Base-by-base conservation (phyloP, 2,888 invertebrate species). In the Hemicrepidius hirtus region DNA sequence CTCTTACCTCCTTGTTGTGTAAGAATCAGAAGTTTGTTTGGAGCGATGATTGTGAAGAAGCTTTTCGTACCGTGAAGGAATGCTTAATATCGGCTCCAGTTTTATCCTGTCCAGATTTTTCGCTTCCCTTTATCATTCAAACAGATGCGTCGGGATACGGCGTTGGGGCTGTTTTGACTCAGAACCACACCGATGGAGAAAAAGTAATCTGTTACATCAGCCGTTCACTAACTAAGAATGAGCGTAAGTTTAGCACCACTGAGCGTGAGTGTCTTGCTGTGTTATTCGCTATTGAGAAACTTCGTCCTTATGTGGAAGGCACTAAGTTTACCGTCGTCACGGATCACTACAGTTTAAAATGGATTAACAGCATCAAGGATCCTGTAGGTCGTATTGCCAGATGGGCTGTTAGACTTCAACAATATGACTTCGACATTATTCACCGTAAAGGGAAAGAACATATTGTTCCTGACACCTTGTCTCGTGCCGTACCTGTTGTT, bases 271-370 rank as follows among this genome's bases (percentile, higher is more conserved):
- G 67, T 53, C 40, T 75, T 0, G 67, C 76, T 0, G 70, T 76
- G 1, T 49, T 77, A 1, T 72, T 65, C 6, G 44, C 66, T 4
- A 41, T 66, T 0, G 64, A 68, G 32, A 67, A 75, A 24, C 64
- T 75, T 13, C 44, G 74, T 1, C 60, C 64, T 1, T 75, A 75
- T 49, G 18, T 75, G 16, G 73, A 75, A 46, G 74, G 71, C 21
- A 13, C 64, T 6, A 35, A 60, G 28, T 81, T 82, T 68, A 76
- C 44, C 0, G 73, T 80, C 0, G 70, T 80, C 1, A 80, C 80
- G 0, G 81, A 81, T 46, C 80, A 82, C 46, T 63, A 73, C 53
- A 70, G 75, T 0, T 46, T 81, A 2, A 28, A 46, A 16, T 77
- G 76, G 76, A 57, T 76, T 10, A 13, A 67, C 6, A 60, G 50